A percentile compares a stretch with the other conserved stretches of the same genome.
phyloP scores from a whole-genome alignment of 2,797 vertebrate genomes.

The Orestias chungarensis region DNA sequence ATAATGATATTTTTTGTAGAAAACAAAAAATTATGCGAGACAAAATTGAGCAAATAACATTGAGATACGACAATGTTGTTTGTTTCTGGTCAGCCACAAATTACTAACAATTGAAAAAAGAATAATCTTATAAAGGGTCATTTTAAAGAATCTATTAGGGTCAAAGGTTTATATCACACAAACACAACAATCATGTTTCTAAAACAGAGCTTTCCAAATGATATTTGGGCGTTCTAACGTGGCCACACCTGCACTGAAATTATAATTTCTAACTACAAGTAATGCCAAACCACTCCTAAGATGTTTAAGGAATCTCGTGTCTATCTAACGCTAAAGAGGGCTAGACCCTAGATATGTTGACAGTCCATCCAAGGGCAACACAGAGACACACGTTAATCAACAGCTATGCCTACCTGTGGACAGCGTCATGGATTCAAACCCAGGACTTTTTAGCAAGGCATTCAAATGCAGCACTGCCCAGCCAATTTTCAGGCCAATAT shows the following conservation, averaged over 20 bases:
- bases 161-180: background rate
- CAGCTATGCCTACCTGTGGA: too few relatives aligned
- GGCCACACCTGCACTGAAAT: background rate
- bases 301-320: background rate
- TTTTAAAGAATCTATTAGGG: background rate
- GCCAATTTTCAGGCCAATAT: background rate
- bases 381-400: too few relatives aligned
- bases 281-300: conserved; percentile 1
- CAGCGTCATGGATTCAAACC: background rate
- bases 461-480: background rate
- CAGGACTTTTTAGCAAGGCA: background rate
- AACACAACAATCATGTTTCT: background rate
- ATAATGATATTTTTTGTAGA: background rate
- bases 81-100: background rate
- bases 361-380: background rate
- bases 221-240: background rate
- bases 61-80: background rate
- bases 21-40: background rate
- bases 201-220: background rate
- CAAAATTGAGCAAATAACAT: background rate
- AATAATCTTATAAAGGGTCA: background rate
- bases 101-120: background rate
- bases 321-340: background rate
- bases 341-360: background rate
- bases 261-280: background rate